These are phyloP conservation scores for Acleris cristana DNA, from an alignment of 2,888 invertebrate species.

Conservation along the genomic window DNA sequence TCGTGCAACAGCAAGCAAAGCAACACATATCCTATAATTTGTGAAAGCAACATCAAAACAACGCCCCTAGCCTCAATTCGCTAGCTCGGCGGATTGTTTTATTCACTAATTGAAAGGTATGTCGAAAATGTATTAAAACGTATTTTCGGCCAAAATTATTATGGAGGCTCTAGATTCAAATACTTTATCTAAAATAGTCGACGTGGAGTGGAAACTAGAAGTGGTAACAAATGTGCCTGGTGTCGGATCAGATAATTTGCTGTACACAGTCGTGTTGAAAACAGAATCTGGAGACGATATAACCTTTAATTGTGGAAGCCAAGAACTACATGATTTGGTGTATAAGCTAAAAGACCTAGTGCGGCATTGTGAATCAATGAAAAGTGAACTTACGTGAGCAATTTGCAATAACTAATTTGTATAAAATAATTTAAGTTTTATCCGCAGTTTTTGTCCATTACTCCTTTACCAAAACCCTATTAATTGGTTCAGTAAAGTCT, in stretches of 20 bases:
- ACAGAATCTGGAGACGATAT: constrained; percentile 74
- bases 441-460: not conserved
- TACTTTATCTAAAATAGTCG: constrained; percentile 80
- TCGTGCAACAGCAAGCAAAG: no score
- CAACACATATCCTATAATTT: no score
- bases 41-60: no score
- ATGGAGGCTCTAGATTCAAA: constrained; percentile 47
- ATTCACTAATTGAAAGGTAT: not conserved
- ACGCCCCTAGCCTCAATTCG: no score
- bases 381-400: constrained; percentile 58
- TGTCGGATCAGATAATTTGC: constrained; percentile 70
- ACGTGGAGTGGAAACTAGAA: constrained; percentile 85
- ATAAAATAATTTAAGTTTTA: constrained; percentile 7
- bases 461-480: no score
- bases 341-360: constrained; percentile 87
- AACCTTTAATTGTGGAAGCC: constrained; percentile 85
- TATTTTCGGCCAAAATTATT: not conserved
- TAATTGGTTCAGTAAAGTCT: no score
- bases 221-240: constrained; percentile 72
- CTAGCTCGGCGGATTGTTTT: no score
- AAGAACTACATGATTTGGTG: constrained; percentile 86
- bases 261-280: constrained; percentile 73
- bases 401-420: not conserved
- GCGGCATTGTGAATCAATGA: constrained; percentile 84
- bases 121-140: not conserved